These are phyloP conservation scores for Neuroterus valhalla DNA, from an alignment of 1,140 invertebrate species.

Conservation along the genomic window DNA sequence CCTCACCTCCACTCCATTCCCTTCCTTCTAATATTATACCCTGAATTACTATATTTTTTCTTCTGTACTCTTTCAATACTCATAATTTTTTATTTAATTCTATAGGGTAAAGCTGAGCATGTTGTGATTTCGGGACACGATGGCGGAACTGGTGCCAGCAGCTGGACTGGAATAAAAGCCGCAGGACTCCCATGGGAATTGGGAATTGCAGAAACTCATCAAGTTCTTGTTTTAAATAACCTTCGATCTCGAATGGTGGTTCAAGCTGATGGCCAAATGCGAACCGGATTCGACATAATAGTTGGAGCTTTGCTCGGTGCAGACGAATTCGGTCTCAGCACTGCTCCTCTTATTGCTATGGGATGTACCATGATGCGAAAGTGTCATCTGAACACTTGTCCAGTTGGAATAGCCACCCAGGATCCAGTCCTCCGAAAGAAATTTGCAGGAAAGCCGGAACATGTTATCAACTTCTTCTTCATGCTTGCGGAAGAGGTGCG, in stretches of 20 bases:
- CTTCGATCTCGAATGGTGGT: slow-evolving; percentile 94
- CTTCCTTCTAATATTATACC: too few species aligned
- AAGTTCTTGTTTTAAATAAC: slow-evolving; percentile 96
- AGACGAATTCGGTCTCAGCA: slow-evolving; percentile 99
- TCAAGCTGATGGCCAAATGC: slow-evolving; percentile 95
- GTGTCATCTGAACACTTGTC: slow-evolving; percentile 99
- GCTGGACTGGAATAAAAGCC: slow-evolving; percentile 97
- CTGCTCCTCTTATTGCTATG: slow-evolving; percentile 96
- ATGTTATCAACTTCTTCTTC: slow-evolving; percentile 98
- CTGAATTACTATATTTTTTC: too few species aligned
- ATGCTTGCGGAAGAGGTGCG: slow-evolving; percentile 98
- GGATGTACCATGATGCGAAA: slow-evolving; percentile 99
- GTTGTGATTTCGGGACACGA: slow-evolving; percentile 99
- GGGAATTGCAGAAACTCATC: slow-evolving; percentile 98
- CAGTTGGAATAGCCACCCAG: slow-evolving; percentile 98
- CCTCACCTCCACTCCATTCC: too few species aligned
- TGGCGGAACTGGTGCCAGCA: slow-evolving; percentile 97
- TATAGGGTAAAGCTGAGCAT: slow-evolving; percentile 95
- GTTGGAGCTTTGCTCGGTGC: slow-evolving; percentile 96
- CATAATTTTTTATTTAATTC: slow-evolving; percentile 26
- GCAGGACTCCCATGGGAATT: slow-evolving; percentile 98
- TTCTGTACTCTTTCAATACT: too few species aligned
- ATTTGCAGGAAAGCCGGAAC: slow-evolving; percentile 97
- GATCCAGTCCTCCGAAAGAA: slow-evolving; percentile 96
- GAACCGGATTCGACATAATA: slow-evolving; percentile 97